A percentile compares a stretch with the other conserved stretches of the same genome.
These are phyloP conservation scores for Asarcornis scutulata DNA, from an alignment of 2,113 vertebrate genomes.

Conservation along the genomic window DNA sequence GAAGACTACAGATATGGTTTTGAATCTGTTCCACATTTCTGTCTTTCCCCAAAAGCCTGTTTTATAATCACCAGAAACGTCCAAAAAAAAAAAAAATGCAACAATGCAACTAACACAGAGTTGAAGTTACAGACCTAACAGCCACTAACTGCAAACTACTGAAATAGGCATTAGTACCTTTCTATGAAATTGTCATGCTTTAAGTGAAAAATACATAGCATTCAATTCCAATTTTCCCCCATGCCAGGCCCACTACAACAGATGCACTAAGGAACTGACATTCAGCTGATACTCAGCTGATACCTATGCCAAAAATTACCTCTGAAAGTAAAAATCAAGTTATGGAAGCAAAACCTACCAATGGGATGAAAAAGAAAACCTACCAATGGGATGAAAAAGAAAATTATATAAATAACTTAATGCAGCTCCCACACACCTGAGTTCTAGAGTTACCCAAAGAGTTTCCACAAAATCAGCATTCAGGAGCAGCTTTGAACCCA, in stretches of 20 bases:
- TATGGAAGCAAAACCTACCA: not conserved
- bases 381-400: not conserved
- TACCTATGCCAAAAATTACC: not conserved
- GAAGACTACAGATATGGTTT: rapidly evolving
- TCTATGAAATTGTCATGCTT: not conserved
- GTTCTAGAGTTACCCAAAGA: not conserved
- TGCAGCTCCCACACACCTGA: rapidly evolving
- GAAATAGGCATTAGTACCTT: not conserved
- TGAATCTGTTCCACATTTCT: not conserved
- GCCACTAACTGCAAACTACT: not conserved
- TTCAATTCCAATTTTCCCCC: not conserved
- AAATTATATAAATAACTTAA: not conserved
- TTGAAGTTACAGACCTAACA: not conserved
- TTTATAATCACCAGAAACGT: not conserved
- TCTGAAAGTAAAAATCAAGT: not conserved
- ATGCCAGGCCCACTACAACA: not conserved
- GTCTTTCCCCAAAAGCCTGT: not conserved
- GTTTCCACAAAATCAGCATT: not conserved
- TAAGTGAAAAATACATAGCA: not conserved
- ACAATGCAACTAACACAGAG: not conserved
- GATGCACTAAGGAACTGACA: not conserved
- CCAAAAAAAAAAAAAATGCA: not conserved
- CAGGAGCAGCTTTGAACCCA: not conserved
- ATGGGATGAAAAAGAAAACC: not conserved
- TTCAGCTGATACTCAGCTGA: not conserved